Conservation (phyloP, 2,888 invertebrate genomes). For the Phymatocera aterrima region DNA sequence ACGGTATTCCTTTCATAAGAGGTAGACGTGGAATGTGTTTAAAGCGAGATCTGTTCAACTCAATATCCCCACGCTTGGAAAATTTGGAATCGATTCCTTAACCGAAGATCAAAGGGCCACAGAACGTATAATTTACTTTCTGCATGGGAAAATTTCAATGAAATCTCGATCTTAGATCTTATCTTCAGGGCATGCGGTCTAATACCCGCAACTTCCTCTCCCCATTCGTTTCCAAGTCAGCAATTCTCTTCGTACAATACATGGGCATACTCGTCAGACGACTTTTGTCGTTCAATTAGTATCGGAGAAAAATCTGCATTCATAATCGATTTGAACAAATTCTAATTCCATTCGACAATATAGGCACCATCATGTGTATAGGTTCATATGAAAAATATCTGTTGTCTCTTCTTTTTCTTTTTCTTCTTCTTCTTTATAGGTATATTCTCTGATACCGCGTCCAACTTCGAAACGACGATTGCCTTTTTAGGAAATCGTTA, state of each 20-base stretch:
- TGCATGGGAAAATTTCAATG: constrained; percentile 72
- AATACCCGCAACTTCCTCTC: constrained; percentile 51
- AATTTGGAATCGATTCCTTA: constrained; percentile 41
- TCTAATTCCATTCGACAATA: neutral
- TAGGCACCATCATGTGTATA: too few relatives aligned
- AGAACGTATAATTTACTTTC: constrained; percentile 71
- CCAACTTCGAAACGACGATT: too few relatives aligned
- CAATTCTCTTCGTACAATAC: too few relatives aligned
- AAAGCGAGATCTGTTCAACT: constrained; percentile 32
- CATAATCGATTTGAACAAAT: neutral
- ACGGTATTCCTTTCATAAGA: constrained; percentile 17
- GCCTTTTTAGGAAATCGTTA: too few relatives aligned
- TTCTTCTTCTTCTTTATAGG: too few relatives aligned
- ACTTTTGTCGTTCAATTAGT: too few relatives aligned
- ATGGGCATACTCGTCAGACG: too few relatives aligned
- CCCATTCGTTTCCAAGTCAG: too few relatives aligned
- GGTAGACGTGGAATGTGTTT: constrained; percentile 29
- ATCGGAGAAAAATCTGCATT: neutral
- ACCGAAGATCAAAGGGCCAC: constrained; percentile 36
- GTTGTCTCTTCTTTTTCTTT: too few relatives aligned
- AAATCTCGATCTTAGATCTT: constrained; percentile 56
- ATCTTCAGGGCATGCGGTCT: constrained; percentile 47
- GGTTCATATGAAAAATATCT: too few relatives aligned
- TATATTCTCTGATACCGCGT: too few relatives aligned
- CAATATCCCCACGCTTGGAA: constrained; percentile 36